Percentiles rank a stretch among this genome's conserved stretches.
Conservation (phyloP, 2,113 vertebrate genomes). For the Carlito syrichta region DNA sequence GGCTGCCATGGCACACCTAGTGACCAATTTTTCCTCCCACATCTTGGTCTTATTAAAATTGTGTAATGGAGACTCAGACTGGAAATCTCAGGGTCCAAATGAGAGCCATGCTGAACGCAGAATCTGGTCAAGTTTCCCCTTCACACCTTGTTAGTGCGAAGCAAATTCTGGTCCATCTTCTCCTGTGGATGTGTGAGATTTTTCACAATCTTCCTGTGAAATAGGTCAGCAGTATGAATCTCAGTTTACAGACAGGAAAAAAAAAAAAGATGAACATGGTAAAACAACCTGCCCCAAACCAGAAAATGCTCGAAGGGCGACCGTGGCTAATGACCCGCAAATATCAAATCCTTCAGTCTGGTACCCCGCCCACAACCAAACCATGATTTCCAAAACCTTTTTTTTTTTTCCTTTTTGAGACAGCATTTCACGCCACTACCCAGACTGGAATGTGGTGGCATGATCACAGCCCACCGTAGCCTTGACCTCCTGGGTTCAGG, state of each 20-base stretch:
- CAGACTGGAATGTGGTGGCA: too few relatives aligned
- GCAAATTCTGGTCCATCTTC: background rate
- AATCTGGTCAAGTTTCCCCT: background rate
- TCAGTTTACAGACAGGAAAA: constrained; percentile 24
- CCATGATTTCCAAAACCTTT: too few relatives aligned
- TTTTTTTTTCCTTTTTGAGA: too few relatives aligned
- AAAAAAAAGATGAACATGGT: background rate
- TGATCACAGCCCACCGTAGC: too few relatives aligned
- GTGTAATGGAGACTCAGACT: background rate
- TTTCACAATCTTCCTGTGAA: background rate
- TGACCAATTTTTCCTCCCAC: background rate
- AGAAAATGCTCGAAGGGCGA: background rate
- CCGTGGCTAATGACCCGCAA: background rate
- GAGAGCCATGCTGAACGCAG: background rate
- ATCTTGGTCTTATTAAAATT: background rate
- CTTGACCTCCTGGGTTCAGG: too few relatives aligned
- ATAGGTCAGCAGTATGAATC: background rate
- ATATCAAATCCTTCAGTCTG: background rate
- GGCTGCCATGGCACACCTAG: background rate
- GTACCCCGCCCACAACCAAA: background rate
- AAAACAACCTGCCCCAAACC: background rate
- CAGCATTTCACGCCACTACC: too few relatives aligned
- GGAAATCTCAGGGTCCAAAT: background rate
- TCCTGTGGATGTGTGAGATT: background rate
- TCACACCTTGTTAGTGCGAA: background rate